phyloP scores from a whole-genome alignment of 2,888 invertebrate species.

The Cephalotes varians region DNA sequence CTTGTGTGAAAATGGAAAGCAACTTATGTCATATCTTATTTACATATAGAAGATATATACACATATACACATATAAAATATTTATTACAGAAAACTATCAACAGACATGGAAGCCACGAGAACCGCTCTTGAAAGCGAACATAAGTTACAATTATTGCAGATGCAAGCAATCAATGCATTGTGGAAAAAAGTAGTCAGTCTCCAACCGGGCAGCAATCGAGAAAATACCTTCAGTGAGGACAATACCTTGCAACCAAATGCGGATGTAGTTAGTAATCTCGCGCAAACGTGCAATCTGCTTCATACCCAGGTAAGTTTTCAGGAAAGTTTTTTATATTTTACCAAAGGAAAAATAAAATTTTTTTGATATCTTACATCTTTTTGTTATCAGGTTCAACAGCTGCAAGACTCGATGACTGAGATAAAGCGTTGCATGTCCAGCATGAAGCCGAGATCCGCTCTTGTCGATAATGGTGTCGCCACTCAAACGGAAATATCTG shows the following conservation, averaged over 20 bases:
- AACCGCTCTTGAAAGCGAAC: constrained; percentile 93
- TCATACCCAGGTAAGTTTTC: constrained; percentile 89
- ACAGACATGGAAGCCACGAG: constrained; percentile 95
- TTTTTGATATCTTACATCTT: neutral
- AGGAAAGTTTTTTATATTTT: neutral
- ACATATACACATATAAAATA: neutral
- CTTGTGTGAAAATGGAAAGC: too few relatives aligned
- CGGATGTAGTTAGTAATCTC: constrained; percentile 90
- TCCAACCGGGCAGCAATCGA: constrained; percentile 86
- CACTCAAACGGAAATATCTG: constrained; percentile 94
- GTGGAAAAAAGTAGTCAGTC: constrained; percentile 94
- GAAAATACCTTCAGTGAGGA: constrained; percentile 78
- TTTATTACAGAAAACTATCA: constrained; percentile 90
- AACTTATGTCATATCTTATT: too few relatives aligned
- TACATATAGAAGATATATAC: too few relatives aligned
- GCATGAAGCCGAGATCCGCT: constrained; percentile 76
- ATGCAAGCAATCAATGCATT: constrained; percentile 96
- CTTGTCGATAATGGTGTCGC: constrained; percentile 87
- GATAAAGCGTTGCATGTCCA: constrained; percentile 90
- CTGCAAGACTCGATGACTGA: constrained; percentile 93
- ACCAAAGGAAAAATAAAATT: neutral
- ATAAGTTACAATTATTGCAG: constrained; percentile 94
- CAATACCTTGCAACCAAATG: constrained; percentile 85
- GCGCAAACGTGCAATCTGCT: constrained; percentile 92
- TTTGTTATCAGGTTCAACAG: constrained; percentile 89